Evolutionary conservation across 2,888 invertebrate species (phyloP).

Genomic region (Stictocephala bisonia): DNA sequence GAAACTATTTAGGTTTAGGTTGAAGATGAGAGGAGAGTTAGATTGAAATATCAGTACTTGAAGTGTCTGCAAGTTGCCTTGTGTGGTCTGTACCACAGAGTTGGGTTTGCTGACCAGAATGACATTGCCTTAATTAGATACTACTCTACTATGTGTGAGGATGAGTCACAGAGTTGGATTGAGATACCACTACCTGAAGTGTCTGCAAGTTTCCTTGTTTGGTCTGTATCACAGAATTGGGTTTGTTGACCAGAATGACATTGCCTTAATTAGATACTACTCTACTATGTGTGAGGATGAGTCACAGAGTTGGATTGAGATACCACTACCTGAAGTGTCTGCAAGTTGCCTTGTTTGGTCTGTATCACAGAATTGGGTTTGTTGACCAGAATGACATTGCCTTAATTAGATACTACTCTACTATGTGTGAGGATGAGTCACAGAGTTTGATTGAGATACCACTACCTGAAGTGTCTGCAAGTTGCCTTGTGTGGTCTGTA

Average conservation of each 20-base stretch:
- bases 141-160: no score
- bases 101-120: conserved; percentile 91
- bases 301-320: conserved; percentile 46
- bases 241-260: conserved; percentile 90
- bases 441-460: conserved; percentile 53
- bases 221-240: conserved; percentile 93
- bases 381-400: conserved; percentile 88
- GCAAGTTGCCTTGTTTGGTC: conserved; percentile 87
- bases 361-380: conserved; percentile 95
- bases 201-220: conserved; percentile 88
- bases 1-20: no score
- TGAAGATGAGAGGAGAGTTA: no score
- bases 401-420: no score
- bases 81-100: conserved; percentile 92
- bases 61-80: conserved; percentile 86
- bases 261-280: no score
- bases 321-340: conserved; percentile 81
- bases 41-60: conserved; percentile 72
- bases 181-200: conserved; percentile 75
- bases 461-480: conserved; percentile 87
- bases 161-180: no score
- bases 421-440: no score
- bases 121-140: conserved; percentile 90
- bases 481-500: conserved; percentile 90
- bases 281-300: no score